phyloP scores from a whole-genome alignment of 2,797 vertebrate genomes.

The Urocyon cinereoargenteus region DNA sequence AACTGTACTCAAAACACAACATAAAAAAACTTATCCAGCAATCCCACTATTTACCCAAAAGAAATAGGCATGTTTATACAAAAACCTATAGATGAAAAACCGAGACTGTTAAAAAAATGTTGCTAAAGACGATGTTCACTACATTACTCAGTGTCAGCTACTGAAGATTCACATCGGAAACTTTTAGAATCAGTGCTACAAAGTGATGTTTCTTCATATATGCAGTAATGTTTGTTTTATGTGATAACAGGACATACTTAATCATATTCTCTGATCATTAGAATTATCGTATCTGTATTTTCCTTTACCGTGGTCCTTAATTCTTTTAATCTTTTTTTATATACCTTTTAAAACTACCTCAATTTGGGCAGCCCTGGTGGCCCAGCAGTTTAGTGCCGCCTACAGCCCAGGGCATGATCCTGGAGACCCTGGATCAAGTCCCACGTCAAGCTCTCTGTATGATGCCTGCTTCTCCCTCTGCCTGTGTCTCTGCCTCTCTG shows the following conservation, averaged over 20 bases:
- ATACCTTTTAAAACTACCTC: not conserved
- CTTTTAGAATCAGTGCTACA: not conserved
- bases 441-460: too few relatives aligned
- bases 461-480: too few relatives aligned
- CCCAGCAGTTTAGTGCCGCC: too few relatives aligned
- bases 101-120: conserved; percentile 1
- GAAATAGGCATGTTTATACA: not conserved
- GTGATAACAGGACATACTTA: not conserved
- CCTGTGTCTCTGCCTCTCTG: too few relatives aligned
- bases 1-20: not conserved
- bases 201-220: not conserved
- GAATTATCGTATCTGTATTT: not conserved
- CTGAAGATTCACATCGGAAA: conserved; percentile 38
- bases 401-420: too few relatives aligned
- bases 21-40: not conserved
- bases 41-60: conserved; percentile 1
- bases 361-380: not conserved
- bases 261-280: conserved; percentile 25
- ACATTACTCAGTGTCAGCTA: conserved; percentile 4
- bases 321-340: not conserved
- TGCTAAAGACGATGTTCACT: conserved; percentile 19
- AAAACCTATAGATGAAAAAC: not conserved
- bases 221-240: not conserved
- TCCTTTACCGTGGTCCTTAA: not conserved
- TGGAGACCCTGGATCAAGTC: too few relatives aligned